These are phyloP conservation scores for Hydriomena furcata DNA, from an alignment of 2,888 invertebrate species.

Conservation along the genomic window DNA sequence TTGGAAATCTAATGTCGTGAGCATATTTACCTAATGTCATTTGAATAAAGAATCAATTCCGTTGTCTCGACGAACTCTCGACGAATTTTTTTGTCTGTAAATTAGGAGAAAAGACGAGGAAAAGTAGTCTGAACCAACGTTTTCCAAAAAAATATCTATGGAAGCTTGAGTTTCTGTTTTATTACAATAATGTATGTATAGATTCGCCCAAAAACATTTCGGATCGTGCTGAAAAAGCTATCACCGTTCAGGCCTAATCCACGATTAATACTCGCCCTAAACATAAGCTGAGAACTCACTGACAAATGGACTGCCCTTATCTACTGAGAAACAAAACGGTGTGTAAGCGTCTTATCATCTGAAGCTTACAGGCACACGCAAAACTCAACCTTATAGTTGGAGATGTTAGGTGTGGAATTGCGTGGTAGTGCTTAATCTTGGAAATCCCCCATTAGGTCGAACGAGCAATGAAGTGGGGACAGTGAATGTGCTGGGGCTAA, in stretches of 20 bases:
- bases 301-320: slow-evolving; percentile 36
- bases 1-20: too few species aligned
- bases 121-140: too few species aligned
- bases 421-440: slow-evolving; percentile 23
- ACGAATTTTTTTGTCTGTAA: too few species aligned
- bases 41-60: too few species aligned
- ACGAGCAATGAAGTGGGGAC: slow-evolving; percentile 35
- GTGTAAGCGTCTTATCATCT: slow-evolving; percentile 34
- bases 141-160: too few species aligned
- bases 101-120: too few species aligned
- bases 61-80: too few species aligned
- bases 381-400: slow-evolving; percentile 9
- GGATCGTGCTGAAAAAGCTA: slow-evolving; percentile 9
- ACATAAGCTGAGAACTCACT: slow-evolving; percentile 31
- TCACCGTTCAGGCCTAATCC: slow-evolving; percentile 22
- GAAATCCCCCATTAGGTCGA: slow-evolving; percentile 36
- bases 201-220: background rate
- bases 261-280: slow-evolving; percentile 25
- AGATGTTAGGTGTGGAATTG: slow-evolving; percentile 5
- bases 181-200: too few species aligned
- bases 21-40: too few species aligned
- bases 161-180: too few species aligned
- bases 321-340: slow-evolving; percentile 35
- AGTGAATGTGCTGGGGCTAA: slow-evolving; percentile 36
- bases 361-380: background rate